A percentile compares a stretch with the other conserved stretches of the same genome.
These are phyloP conservation scores for Tympanuchus pallidicinctus DNA, from an alignment of 2,113 vertebrate species.

Conservation along the genomic window DNA sequence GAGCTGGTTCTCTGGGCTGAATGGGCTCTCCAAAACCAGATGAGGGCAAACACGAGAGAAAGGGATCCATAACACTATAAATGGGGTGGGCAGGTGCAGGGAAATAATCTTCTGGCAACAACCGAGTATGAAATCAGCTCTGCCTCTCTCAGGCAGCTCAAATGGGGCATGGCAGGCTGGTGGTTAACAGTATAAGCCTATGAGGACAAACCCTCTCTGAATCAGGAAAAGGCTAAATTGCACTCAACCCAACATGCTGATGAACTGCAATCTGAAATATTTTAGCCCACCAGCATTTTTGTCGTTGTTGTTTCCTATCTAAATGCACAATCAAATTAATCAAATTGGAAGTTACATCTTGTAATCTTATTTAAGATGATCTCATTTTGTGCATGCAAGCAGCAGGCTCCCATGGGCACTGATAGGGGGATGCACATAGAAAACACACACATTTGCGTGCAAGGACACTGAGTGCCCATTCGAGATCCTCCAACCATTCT, in stretches of 20 bases:
- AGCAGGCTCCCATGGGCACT: background rate
- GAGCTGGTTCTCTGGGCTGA: background rate
- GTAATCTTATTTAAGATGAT: background rate
- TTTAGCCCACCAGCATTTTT: background rate
- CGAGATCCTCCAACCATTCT: background rate
- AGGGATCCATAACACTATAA: background rate
- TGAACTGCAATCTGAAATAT: fast-evolving
- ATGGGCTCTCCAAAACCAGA: background rate
- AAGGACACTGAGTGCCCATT: background rate
- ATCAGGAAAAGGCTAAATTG: background rate
- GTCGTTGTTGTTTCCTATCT: background rate
- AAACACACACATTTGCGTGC: background rate
- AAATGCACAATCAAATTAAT: background rate
- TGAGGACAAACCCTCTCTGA: background rate
- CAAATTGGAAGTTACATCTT: background rate
- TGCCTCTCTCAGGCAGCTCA: background rate
- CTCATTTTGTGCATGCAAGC: background rate
- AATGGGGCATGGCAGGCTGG: background rate
- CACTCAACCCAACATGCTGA: background rate
- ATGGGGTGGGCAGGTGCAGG: background rate
- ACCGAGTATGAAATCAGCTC: background rate
- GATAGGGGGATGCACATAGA: background rate
- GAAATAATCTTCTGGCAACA: background rate
- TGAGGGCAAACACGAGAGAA: background rate
- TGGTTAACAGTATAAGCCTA: background rate